Evolutionary conservation across 1,140 invertebrate genomes (phyloP), one percentile per base, ranked within the genome.

Genomic region (Drosophila burlai): DNA sequence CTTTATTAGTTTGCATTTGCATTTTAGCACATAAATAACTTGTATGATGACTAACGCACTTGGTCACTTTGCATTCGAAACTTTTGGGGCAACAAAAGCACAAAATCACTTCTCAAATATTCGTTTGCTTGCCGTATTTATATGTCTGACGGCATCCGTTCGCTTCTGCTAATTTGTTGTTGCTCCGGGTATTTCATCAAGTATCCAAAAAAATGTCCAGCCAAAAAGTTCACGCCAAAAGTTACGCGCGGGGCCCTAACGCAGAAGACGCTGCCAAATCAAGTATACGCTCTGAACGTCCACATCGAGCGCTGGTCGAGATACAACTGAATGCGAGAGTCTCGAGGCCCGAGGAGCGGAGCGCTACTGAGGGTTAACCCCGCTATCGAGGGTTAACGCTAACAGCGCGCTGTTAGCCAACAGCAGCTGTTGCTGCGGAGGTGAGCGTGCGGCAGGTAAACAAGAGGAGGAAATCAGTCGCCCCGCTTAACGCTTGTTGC

Each of bases 41-140:
- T 50, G 31, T 50, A 46, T 66, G 52, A 76, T 87, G 84, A 87
- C 84, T 83, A 81, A 89, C 86, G 47, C 69, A 67, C 58, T 87
- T 68, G 75, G 74, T 79, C 83, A 89, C 73, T 66, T 55, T 62
- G 82, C 42, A 77, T 74, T 73, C 43, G 7, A 46, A 58, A 40
- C 54, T 76, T 31, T 31, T 76, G 52, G 24, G 29, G n/a, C 49
- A 68, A 50, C 57, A 42, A 49, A 42, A 31, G 40, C 40, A 71
- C 58, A 58, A 47, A 40, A 50, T 42, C 68, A 63, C 62, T 75
- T 24, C 18, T 26, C 38, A 49, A 24, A 43, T 54, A 40, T 45
- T 59, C 52, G 24, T 16, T 58, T 31, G 29, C 43, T 29, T 26
- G 24, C 18, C 38, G 38, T 84, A 77, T 85, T 81, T 78, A 59